These are phyloP conservation scores for Anthrax anthrax DNA, from an alignment of 2,888 invertebrate species.

Conservation along the genomic window DNA sequence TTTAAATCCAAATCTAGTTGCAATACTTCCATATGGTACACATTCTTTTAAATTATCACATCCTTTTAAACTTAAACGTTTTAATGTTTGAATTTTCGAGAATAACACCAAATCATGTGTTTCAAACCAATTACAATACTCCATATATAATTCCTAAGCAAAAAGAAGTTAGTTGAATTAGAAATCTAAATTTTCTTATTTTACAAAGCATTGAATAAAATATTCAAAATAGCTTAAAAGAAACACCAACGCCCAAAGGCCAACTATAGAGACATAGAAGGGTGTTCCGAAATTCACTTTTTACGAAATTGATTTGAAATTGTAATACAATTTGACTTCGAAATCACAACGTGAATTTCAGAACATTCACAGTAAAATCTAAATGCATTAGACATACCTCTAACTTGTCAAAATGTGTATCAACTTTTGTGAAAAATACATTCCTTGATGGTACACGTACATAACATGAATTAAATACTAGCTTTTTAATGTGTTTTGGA, in stretches of 20 bases:
- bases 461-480: conserved; percentile 35
- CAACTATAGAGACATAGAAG: too few relatives aligned
- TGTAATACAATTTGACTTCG: too few relatives aligned
- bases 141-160: conserved; percentile 50
- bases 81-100: conserved; percentile 50
- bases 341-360: too few relatives aligned
- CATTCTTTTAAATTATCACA: conserved; percentile 55
- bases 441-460: conserved; percentile 22
- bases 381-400: conserved; percentile 25
- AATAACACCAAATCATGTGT: conserved; percentile 57
- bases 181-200: not conserved
- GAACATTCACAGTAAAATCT: too few relatives aligned
- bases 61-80: conserved; percentile 46
- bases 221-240: too few relatives aligned
- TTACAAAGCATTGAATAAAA: too few relatives aligned
- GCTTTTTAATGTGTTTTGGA: conserved; percentile 43
- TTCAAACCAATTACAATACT: conserved; percentile 59
- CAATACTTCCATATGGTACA: conserved; percentile 61
- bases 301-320: too few relatives aligned
- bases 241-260: too few relatives aligned
- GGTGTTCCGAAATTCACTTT: too few relatives aligned
- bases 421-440: conserved; percentile 29
- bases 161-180: conserved; percentile 9
- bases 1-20: conserved; percentile 52
- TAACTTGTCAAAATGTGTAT: conserved; percentile 22